Evolutionary conservation across 2,888 invertebrate species (phyloP).

Genomic region (Phaonia tiefii): DNA sequence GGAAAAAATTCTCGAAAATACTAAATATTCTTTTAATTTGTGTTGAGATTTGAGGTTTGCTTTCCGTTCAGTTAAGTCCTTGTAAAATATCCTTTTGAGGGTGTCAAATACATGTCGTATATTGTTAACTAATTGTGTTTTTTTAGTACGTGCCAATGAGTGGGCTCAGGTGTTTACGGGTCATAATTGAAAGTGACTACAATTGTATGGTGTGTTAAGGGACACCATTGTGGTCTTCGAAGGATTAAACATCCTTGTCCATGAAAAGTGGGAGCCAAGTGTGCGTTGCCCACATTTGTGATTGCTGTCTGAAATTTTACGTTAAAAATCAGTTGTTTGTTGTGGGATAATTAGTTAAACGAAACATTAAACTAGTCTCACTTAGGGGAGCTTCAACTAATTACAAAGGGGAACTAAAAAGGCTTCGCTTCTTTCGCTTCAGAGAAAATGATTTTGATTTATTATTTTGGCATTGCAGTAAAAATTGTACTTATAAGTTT

Average conservation of each 20-base stretch:
- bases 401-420: too few relatives aligned
- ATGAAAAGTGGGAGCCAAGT: not conserved
- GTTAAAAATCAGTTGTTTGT: not conserved
- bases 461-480: too few relatives aligned
- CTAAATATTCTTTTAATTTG: too few relatives aligned
- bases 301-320: not conserved
- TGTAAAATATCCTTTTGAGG: conserved; percentile 32
- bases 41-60: conserved; percentile 28
- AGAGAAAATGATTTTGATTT: too few relatives aligned
- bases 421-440: too few relatives aligned
- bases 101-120: conserved; percentile 38
- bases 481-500: too few relatives aligned
- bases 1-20: too few relatives aligned
- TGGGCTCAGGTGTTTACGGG: conserved; percentile 26
- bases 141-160: conserved; percentile 25
- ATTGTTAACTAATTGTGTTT: conserved; percentile 8
- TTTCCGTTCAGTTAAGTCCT: conserved; percentile 3
- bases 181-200: conserved; percentile 12
- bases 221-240: conserved; percentile 17
- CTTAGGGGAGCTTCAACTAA: not conserved
- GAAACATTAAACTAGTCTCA: not conserved
- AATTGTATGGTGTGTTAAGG: not conserved
- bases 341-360: conserved; percentile 21
- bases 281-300: too few relatives aligned
- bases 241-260: not conserved